A percentile compares a stretch with the other conserved stretches of the same genome.
These are phyloP conservation scores for Seira sanloemensis DNA, from an alignment of 2,888 invertebrate genomes.

Conservation along the genomic window DNA sequence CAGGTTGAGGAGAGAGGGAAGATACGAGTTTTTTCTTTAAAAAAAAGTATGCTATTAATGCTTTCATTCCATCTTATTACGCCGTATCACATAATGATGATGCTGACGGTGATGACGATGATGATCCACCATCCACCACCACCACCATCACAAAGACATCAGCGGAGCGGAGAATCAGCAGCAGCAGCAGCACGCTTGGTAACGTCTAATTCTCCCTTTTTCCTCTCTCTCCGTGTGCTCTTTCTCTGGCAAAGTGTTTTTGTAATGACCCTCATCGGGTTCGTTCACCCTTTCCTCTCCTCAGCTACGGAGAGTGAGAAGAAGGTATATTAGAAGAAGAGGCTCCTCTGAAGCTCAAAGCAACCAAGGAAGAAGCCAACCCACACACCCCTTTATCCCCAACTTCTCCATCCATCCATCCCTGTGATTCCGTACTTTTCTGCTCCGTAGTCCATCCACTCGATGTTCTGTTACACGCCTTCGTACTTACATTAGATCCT, in stretches of 20 bases:
- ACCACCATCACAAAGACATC: slow-evolving; percentile 52
- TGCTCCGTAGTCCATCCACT: too few relatives aligned
- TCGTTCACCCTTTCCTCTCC: slow-evolving; percentile 63
- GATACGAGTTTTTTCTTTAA: background rate
- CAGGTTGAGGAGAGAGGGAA: background rate
- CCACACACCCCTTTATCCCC: slow-evolving; percentile 61
- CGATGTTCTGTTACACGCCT: too few relatives aligned
- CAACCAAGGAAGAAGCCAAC: slow-evolving; percentile 39
- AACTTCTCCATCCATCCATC: slow-evolving; percentile 47
- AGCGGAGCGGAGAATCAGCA: slow-evolving; percentile 39
- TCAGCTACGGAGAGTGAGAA: background rate
- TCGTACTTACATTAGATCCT: too few relatives aligned
- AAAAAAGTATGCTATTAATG: slow-evolving; percentile 21
- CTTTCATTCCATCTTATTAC: slow-evolving; percentile 43
- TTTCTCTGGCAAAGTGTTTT: slow-evolving; percentile 35
- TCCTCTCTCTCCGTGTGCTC: slow-evolving; percentile 55
- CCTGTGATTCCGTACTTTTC: background rate
- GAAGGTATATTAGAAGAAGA: slow-evolving; percentile 23
- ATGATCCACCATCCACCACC: too few relatives aligned
- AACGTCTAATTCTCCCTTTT: slow-evolving; percentile 54
- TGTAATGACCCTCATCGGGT: slow-evolving; percentile 67
- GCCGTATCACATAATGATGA: slow-evolving; percentile 16
- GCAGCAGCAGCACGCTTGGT: slow-evolving; percentile 28
- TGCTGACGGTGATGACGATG: slow-evolving; percentile 42
- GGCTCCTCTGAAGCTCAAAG: slow-evolving; percentile 55